Evolutionary conservation across 2,113 vertebrate genomes (phyloP).

Genomic region (Oncorhynchus kisutch): DNA sequence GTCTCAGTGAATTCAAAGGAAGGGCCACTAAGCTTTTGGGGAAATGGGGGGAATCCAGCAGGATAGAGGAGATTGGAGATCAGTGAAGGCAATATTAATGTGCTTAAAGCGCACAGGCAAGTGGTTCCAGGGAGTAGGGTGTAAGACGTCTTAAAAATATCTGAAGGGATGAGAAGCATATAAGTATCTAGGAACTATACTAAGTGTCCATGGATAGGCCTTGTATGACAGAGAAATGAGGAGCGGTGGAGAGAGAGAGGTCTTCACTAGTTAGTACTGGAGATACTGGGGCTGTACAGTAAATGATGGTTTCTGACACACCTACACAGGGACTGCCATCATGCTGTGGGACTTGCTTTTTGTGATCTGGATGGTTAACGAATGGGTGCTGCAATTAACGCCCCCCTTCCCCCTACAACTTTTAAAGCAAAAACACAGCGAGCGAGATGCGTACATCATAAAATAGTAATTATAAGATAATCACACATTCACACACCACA

Average conservation of each 20-base stretch:
- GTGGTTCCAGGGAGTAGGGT: slow-evolving; percentile 25
- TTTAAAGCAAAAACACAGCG: background rate
- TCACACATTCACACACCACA: background rate
- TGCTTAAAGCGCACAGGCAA: slow-evolving; percentile 39
- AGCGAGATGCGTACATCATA: background rate
- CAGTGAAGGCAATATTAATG: slow-evolving; percentile 48
- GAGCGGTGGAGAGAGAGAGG: slow-evolving; percentile 9
- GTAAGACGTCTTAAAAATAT: slow-evolving; percentile 43
- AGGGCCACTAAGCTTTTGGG: background rate
- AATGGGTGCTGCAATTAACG: no score
- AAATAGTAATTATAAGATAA: background rate
- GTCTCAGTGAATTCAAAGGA: slow-evolving; percentile 23
- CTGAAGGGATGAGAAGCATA: slow-evolving; percentile 34
- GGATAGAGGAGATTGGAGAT: slow-evolving; percentile 46
- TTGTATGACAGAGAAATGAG: slow-evolving; percentile 24
- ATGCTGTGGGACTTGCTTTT: no score
- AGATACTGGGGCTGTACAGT: slow-evolving; percentile 11
- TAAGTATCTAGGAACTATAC: slow-evolving; percentile 35
- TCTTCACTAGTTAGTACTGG: slow-evolving; percentile 2
- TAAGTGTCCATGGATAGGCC: slow-evolving; percentile 37
- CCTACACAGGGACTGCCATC: no score
- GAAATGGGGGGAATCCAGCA: slow-evolving; percentile 19
- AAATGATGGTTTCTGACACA: no score
- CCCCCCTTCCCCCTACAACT: background rate
- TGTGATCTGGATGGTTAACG: no score